These are phyloP conservation scores for Embiotoca jacksoni DNA, from an alignment of 2,113 vertebrate genomes.

Conservation along the genomic window DNA sequence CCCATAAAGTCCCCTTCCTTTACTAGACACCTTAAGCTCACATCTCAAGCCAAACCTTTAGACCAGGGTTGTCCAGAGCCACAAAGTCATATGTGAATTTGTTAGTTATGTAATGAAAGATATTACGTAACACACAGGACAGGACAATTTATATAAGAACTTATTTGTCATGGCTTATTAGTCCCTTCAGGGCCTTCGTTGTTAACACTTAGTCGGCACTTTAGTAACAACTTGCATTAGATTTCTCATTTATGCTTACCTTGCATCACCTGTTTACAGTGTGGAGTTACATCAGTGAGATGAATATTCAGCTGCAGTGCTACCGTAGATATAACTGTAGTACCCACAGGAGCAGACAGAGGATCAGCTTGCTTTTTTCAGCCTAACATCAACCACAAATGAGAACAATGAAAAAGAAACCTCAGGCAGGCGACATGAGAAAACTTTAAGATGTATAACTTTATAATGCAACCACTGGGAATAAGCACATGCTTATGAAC, in stretches of 20 bases:
- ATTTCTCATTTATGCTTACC: slow-evolving; percentile 74
- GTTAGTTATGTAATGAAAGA: too few species aligned
- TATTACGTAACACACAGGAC: neutral
- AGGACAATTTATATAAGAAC: neutral
- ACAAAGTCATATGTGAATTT: too few species aligned
- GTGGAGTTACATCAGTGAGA: slow-evolving; percentile 71
- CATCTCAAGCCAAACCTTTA: too few species aligned
- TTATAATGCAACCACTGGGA: neutral
- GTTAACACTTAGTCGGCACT: neutral
- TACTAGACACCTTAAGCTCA: too few species aligned
- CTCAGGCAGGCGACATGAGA: neutral
- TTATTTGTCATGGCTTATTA: slow-evolving; percentile 21
- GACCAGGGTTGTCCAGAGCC: too few species aligned
- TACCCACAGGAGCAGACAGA: slow-evolving; percentile 12
- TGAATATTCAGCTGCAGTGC: slow-evolving; percentile 8
- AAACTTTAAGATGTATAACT: neutral
- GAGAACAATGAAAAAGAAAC: neutral
- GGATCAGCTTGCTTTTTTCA: slow-evolving; percentile 11
- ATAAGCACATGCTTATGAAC: neutral
- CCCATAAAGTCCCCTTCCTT: too few species aligned
- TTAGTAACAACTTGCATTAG: slow-evolving; percentile 74
- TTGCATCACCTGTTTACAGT: slow-evolving; percentile 84
- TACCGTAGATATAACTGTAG: slow-evolving; percentile 15
- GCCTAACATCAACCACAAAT: neutral
- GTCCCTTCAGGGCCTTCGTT: slow-evolving; percentile 2